phyloP scores from a whole-genome alignment of 2,797 vertebrate genomes.

The Synanceia verrucosa region DNA sequence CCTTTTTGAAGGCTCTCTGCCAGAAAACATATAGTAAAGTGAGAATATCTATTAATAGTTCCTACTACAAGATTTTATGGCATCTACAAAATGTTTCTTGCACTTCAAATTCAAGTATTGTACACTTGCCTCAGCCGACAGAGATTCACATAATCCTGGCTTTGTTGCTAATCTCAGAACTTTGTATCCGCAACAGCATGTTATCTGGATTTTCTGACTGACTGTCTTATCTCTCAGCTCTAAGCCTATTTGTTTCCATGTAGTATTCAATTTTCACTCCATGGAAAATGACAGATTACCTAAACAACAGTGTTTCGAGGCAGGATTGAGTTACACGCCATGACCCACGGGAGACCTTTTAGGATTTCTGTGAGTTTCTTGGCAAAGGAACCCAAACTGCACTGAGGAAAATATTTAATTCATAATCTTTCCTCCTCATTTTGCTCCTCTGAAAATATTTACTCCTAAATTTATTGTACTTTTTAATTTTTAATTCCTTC shows the following conservation, averaged over 20 bases:
- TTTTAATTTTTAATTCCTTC: background rate
- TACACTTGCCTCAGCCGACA: slow-evolving; percentile 1
- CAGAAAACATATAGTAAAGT: background rate
- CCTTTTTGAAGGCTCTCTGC: background rate
- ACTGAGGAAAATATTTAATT: background rate
- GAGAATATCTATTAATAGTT: background rate
- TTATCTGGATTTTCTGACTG: slow-evolving; percentile 43
- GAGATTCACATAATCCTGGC: slow-evolving; percentile 64
- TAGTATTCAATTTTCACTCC: slow-evolving; percentile 31
- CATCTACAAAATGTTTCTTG: background rate
- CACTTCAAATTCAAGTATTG: slow-evolving; percentile 4
- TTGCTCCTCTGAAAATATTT: background rate
- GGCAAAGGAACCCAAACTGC: background rate
- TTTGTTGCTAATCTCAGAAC: slow-evolving; percentile 71
- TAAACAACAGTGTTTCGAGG: slow-evolving; percentile 25
- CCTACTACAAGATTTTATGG: background rate
- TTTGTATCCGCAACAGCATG: slow-evolving; percentile 45
- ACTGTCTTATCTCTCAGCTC: slow-evolving; percentile 25
- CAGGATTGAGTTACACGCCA: slow-evolving; percentile 19
- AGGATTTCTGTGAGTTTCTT: slow-evolving; percentile 17
- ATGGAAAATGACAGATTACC: slow-evolving; percentile 37
- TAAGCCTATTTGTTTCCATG: slow-evolving; percentile 62
- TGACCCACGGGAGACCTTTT: background rate
- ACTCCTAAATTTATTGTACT: background rate
- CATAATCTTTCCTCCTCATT: background rate